These are phyloP conservation scores for Sander vitreus DNA, from an alignment of 2,113 vertebrate species.

Conservation along the genomic window DNA sequence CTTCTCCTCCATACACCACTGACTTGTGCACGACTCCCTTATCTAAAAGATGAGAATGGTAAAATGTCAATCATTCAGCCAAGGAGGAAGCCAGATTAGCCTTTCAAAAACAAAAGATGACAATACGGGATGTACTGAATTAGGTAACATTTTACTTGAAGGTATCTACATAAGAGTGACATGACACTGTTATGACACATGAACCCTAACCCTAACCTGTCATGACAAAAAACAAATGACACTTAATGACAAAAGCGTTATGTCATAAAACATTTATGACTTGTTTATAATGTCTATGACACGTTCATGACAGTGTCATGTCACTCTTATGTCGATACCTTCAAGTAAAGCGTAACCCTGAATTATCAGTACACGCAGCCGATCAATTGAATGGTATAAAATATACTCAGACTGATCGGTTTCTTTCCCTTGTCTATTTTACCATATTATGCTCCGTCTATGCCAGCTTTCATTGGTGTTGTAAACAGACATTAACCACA, in stretches of 20 bases:
- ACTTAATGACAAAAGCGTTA: too few species aligned
- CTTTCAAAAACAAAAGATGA: neutral
- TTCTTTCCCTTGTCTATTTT: neutral
- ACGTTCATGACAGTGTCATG: too few species aligned
- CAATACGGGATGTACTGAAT: neutral
- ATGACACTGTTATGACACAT: too few species aligned
- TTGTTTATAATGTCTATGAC: too few species aligned
- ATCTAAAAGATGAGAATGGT: constrained; percentile 81
- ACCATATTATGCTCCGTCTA: neutral
- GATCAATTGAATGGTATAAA: neutral
- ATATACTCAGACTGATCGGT: neutral
- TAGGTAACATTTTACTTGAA: too few species aligned
- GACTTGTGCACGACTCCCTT: constrained; percentile 94
- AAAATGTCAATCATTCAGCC: neutral
- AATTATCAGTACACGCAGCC: neutral
- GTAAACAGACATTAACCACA: neutral
- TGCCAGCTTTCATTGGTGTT: neutral
- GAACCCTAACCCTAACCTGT: too few species aligned
- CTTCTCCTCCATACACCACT: constrained; percentile 86
- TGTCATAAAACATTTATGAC: too few species aligned
- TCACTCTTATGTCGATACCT: too few species aligned
- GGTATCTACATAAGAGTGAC: too few species aligned
- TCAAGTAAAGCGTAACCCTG: too few species aligned
- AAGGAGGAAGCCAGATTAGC: neutral
- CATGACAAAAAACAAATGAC: too few species aligned